These are phyloP conservation scores for Exocentrus adspersus DNA, from an alignment of 2,888 invertebrate genomes.

Conservation along the genomic window DNA sequence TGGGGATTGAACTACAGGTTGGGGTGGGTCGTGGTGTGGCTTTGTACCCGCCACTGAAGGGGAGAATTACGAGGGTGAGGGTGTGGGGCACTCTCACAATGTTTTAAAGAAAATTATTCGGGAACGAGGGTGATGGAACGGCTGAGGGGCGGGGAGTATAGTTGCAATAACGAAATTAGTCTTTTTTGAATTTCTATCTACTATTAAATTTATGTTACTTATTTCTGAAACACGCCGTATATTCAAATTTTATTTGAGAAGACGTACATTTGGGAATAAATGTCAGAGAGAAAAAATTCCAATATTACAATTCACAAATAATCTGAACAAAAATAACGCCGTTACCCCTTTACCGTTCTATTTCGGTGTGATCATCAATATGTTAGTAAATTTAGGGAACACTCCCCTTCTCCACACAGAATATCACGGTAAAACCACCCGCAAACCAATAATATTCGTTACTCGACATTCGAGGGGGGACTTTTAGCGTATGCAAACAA, in stretches of 20 bases:
- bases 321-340: background rate
- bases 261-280: no score
- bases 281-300: no score
- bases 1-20: slow-evolving; percentile 36
- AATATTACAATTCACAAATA: no score
- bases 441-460: slow-evolving; percentile 22
- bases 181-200: background rate
- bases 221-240: no score
- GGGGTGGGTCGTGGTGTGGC: slow-evolving; percentile 32
- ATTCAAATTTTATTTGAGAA: no score
- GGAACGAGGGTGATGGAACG: background rate
- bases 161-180: background rate
- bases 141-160: no score
- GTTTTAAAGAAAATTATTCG: slow-evolving; percentile 1
- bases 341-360: background rate
- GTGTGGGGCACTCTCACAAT: slow-evolving; percentile 8
- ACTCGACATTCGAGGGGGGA: slow-evolving; percentile 12
- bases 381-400: slow-evolving; percentile 22
- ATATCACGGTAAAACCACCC: slow-evolving; percentile 21
- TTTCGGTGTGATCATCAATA: slow-evolving; percentile 5
- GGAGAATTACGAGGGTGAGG: slow-evolving; percentile 21
- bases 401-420: slow-evolving; percentile 15
- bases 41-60: slow-evolving; percentile 6
- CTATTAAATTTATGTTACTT: no score
- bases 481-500: slow-evolving; percentile 29